A percentile compares a stretch with the other conserved stretches of the same genome.
These are phyloP conservation scores for Morphnarchus princeps DNA, from an alignment of 2,113 vertebrate genomes.

Conservation along the genomic window DNA sequence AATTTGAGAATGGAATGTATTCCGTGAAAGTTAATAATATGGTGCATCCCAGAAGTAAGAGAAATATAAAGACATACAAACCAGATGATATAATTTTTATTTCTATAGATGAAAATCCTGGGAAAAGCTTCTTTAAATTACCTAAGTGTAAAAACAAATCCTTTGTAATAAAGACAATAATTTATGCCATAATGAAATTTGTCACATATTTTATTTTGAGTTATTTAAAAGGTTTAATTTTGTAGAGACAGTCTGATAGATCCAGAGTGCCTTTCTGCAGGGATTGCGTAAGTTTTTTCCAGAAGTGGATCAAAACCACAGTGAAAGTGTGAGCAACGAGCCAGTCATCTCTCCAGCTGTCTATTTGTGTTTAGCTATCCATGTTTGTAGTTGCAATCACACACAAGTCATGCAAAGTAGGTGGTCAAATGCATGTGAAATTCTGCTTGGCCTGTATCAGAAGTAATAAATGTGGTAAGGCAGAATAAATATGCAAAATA, in stretches of 20 bases:
- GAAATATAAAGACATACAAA: constrained; percentile 23
- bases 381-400: background rate
- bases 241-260: background rate
- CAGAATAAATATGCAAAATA: constrained; percentile 68
- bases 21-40: constrained; percentile 48
- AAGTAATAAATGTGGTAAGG: constrained; percentile 62
- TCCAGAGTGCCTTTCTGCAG: background rate
- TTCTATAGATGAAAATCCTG: constrained; percentile 23
- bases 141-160: background rate
- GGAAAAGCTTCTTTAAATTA: constrained; percentile 35
- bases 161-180: constrained; percentile 7
- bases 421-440: constrained; percentile 9
- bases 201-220: constrained; percentile 7
- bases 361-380: background rate
- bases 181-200: constrained; percentile 15
- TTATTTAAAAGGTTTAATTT: constrained; percentile 26
- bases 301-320: background rate
- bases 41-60: constrained; percentile 49
- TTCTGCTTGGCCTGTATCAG: background rate
- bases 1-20: constrained; percentile 5
- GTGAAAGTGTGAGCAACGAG: background rate
- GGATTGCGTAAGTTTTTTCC: background rate
- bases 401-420: background rate
- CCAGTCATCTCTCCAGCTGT: background rate
- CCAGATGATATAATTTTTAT: background rate